phyloP scores from a whole-genome alignment of 2,797 vertebrate genomes.

The Thripadectes ignobilis region DNA sequence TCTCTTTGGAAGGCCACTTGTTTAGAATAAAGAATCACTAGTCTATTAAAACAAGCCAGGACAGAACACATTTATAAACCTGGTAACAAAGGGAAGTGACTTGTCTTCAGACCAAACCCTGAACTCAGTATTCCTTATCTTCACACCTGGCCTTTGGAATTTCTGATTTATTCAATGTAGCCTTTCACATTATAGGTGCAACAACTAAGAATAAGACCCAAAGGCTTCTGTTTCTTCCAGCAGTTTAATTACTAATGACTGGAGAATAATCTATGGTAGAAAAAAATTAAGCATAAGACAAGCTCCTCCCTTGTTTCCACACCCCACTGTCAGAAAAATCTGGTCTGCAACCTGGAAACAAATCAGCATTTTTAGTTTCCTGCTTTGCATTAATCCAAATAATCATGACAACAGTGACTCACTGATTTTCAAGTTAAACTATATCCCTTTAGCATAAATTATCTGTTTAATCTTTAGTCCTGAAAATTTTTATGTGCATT shows the following conservation, averaged over 20 bases:
- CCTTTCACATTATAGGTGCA: neutral
- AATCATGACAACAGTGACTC: neutral
- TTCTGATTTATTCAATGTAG: neutral
- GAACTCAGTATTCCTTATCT: neutral
- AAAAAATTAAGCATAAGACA: neutral
- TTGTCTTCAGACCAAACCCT: neutral
- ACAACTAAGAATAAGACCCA: neutral
- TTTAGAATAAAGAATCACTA: neutral
- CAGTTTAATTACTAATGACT: neutral
- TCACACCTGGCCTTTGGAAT: neutral
- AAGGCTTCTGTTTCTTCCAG: neutral
- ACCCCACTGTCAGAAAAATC: neutral
- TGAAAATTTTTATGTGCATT: neutral
- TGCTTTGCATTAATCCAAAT: neutral
- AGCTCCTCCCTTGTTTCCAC: neutral
- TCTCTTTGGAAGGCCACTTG: neutral
- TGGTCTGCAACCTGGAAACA: neutral
- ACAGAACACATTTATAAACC: neutral
- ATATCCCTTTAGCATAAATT: neutral
- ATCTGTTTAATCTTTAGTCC: neutral
- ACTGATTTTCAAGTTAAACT: conserved; percentile 7
- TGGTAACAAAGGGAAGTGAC: neutral
- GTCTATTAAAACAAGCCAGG: neutral
- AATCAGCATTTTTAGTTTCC: neutral
- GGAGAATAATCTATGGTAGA: neutral